These are phyloP conservation scores for Gordius sp. DNA, from an alignment of 2,888 invertebrate genomes.

Conservation along the genomic window DNA sequence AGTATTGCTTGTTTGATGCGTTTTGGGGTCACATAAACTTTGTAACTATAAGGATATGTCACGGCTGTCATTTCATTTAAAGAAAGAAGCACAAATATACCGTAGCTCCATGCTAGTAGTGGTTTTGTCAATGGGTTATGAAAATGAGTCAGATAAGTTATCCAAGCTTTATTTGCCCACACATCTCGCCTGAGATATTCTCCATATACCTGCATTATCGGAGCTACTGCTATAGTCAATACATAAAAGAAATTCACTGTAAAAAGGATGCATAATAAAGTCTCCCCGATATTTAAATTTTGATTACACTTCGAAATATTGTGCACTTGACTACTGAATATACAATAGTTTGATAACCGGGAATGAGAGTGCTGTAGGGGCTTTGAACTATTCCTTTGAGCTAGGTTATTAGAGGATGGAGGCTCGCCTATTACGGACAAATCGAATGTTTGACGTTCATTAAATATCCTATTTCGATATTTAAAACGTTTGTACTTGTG, in stretches of 20 bases:
- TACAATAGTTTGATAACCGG: too few species aligned
- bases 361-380: too few species aligned
- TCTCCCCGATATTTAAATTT: neutral
- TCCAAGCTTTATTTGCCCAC: neutral
- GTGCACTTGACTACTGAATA: too few species aligned
- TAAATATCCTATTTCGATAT: too few species aligned
- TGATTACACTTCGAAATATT: neutral
- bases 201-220: slow-evolving; percentile 9
- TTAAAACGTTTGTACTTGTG: neutral
- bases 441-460: too few species aligned
- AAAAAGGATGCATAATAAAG: neutral
- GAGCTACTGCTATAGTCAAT: slow-evolving; percentile 6
- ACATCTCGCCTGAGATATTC: neutral
- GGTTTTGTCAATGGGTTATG: slow-evolving; percentile 9
- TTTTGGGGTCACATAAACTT: neutral
- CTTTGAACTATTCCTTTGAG: too few species aligned
- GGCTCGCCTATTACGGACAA: too few species aligned
- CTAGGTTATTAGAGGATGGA: too few species aligned
- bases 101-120: neutral
- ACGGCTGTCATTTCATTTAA: neutral
- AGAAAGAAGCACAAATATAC: neutral
- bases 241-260: slow-evolving; percentile 1
- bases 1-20: neutral
- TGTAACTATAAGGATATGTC: slow-evolving; percentile 10
- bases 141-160: neutral